Conservation (phyloP, 2,797 vertebrate species). For the Muscicapa comitata region DNA sequence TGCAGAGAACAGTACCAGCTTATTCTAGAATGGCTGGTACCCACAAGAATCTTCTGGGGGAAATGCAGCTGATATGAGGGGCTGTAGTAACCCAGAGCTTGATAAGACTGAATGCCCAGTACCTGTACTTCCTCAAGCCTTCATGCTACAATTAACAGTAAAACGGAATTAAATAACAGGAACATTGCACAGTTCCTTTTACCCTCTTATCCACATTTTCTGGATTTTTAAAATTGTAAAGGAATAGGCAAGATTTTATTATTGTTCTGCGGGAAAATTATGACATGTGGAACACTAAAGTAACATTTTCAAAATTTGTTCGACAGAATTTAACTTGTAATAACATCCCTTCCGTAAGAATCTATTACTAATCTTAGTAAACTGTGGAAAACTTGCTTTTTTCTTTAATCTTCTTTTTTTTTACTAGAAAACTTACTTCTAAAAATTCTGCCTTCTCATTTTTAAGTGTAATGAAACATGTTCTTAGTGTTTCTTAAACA, state of each 20-base stretch:
- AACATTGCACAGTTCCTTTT: background rate
- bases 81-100: background rate
- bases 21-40: background rate
- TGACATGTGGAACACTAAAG: background rate
- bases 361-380: background rate
- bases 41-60: background rate
- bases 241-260: background rate
- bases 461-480: background rate
- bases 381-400: background rate
- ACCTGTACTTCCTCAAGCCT: background rate
- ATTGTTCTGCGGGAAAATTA: background rate
- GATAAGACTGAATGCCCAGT: background rate
- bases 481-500: background rate
- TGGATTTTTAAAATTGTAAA: background rate
- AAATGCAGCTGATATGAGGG: background rate
- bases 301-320: background rate
- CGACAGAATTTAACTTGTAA: background rate
- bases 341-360: background rate
- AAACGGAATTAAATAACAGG: background rate
- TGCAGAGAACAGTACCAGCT: background rate
- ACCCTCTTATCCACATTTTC: background rate
- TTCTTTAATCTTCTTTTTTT: background rate
- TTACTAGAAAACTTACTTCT: background rate
- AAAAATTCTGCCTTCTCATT: background rate
- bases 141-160: background rate